phyloP scores from a whole-genome alignment of 2,113 vertebrate genomes.

The Shinisaurus crocodilurus region DNA sequence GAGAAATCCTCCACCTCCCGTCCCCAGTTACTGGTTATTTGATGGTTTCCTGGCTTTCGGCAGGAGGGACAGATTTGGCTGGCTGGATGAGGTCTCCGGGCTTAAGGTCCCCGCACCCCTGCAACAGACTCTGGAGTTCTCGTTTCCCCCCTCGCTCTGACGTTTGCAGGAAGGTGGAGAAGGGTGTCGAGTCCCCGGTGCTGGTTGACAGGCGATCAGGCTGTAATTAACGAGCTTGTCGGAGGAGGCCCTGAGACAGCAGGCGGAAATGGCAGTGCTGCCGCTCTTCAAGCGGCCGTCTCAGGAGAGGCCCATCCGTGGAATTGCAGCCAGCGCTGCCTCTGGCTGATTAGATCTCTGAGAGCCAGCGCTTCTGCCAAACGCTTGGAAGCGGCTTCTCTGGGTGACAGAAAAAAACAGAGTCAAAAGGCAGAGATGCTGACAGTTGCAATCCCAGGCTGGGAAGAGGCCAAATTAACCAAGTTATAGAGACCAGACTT shows the following conservation, averaged over 20 bases:
- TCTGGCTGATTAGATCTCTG: neutral
- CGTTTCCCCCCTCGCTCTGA: neutral
- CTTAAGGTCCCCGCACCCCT: too few relatives aligned
- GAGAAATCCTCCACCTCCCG: too few relatives aligned
- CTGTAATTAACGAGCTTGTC: conserved; percentile 13
- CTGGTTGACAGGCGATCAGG: neutral
- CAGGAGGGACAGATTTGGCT: too few relatives aligned
- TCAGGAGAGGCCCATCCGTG: neutral
- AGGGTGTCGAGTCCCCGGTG: neutral
- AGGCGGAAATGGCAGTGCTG: neutral
- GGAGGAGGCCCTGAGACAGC: neutral
- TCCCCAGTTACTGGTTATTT: too few relatives aligned
- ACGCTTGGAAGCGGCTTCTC: neutral
- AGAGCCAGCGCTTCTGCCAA: neutral
- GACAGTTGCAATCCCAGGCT: neutral
- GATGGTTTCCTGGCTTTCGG: too few relatives aligned
- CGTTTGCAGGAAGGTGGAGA: neutral
- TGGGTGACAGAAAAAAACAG: neutral
- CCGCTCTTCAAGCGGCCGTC: too few relatives aligned
- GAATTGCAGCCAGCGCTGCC: neutral
- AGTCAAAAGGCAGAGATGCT: neutral
- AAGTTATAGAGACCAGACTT: too few relatives aligned
- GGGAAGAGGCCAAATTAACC: neutral
- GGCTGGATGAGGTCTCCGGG: too few relatives aligned
- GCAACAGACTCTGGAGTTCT: neutral